A percentile compares a stretch with the other conserved stretches of the same genome.
Evolutionary conservation across 2,888 invertebrate genomes (phyloP).

Genomic region (Coleophora deauratella): DNA sequence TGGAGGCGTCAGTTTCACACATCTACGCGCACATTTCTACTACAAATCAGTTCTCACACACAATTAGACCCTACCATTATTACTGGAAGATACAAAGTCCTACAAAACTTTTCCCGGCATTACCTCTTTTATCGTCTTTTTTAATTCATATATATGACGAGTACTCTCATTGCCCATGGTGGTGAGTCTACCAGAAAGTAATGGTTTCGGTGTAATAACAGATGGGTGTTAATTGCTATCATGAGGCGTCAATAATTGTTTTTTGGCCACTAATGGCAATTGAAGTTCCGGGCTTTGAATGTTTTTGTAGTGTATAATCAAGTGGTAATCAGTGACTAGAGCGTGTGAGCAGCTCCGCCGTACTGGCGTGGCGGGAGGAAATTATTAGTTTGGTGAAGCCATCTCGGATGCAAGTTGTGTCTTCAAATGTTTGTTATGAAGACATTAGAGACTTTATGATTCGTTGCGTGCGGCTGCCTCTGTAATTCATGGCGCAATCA

Average conservation of each 20-base stretch:
- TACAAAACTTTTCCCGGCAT: conserved; percentile 12
- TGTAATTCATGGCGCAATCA: conserved; percentile 56
- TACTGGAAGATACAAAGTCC: conserved; percentile 32
- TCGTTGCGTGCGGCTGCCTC: conserved; percentile 54
- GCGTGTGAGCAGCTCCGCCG: conserved; percentile 59
- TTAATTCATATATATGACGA: conserved; percentile 11
- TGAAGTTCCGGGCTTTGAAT: conserved; percentile 66
- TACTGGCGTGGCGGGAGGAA: conserved; percentile 40
- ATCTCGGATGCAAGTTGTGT: conserved; percentile 41
- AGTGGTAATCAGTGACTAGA: conserved; percentile 62
- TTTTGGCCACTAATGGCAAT: conserved; percentile 62
- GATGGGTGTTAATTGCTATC: conserved; percentile 72
- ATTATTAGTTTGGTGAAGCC: conserved; percentile 57
- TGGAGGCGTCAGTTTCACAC: conserved; percentile 62
- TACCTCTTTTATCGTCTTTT: conserved; percentile 31
- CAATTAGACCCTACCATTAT: conserved; percentile 30
- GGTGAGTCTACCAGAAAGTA: conserved; percentile 53
- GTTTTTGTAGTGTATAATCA: conserved; percentile 71
- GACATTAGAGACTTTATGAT: conserved; percentile 65
- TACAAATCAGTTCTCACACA: conserved; percentile 14
- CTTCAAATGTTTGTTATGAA: conserved; percentile 51
- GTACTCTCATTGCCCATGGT: conserved; percentile 44
- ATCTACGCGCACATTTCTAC: conserved; percentile 43
- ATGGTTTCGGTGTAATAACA: conserved; percentile 62
- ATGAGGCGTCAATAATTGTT: conserved; percentile 69